Base-by-base conservation (phyloP, 1,140 invertebrate genomes). In the Bombus soroeensis region DNA sequence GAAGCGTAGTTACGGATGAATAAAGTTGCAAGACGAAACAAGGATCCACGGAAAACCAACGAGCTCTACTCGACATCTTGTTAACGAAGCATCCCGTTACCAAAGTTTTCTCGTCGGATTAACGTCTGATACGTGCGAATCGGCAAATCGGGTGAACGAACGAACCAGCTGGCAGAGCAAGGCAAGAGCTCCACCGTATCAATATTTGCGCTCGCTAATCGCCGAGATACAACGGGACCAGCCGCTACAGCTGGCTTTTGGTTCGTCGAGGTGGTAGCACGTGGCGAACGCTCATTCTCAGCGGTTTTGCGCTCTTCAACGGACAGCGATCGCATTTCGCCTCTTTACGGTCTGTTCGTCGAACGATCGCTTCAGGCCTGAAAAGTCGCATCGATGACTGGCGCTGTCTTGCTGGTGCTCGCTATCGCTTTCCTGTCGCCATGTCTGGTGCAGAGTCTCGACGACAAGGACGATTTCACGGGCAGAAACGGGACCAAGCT, bases 31-130 rank as follows among this genome's bases (percentile, higher is more conserved):
- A 34, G 4, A 1, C 28, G 28, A 83, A 83, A 53, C 34, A 57
- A 83, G 34, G 74, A 83, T 68, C 62, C 8, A 68, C 28, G 28
- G n/a, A 77, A 39, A 32, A 62, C 18, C n/a, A 59, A 41, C 37
- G 15, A 32, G 25, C 18, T 8, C 2, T 37, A n/a, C 6, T 53
- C 28, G 0, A 12, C 9, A 15, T 1, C 5, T 12, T 41, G 81
- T 66, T 76, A 83, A 83, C 37, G 18, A 78, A 76, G 34, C 22
- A 37, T 83, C 37, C 81, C 74, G 81, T 83, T 83, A 83, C 37
- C n/a, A 53, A 34, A 37, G 73, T 32, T 37, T 41, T 25, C 9
- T 37, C 12, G 3, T 12, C 62, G 62, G 53, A 37, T 83, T 77
- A 68, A 37, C 74, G 32, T 22, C 18, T 53, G 47, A 53, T 53